These are phyloP conservation scores for Rhogogaster chlorosoma DNA, from an alignment of 2,888 invertebrate species.

Conservation along the genomic window DNA sequence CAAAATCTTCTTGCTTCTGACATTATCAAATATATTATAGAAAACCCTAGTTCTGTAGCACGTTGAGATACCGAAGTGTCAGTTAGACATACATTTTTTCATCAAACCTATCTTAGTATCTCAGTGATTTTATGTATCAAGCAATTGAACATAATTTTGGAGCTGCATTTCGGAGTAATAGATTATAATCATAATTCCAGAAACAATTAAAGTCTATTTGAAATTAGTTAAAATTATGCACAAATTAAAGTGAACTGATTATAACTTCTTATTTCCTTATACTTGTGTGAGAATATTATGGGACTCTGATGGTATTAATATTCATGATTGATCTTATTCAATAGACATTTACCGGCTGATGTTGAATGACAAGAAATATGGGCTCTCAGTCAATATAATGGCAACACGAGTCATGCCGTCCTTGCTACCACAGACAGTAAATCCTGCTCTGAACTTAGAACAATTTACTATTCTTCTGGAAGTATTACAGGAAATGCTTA, in stretches of 20 bases:
- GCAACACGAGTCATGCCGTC: constrained; percentile 96
- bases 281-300: neutral
- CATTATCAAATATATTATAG: no score
- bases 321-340: constrained; percentile 63
- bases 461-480: constrained; percentile 90
- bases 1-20: no score
- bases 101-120: neutral
- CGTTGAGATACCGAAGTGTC: neutral
- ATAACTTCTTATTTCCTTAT: neutral
- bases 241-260: neutral
- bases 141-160: neutral
- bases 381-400: constrained; percentile 93
- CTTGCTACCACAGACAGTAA: constrained; percentile 94
- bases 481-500: constrained; percentile 95
- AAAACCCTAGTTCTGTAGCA: neutral
- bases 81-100: neutral
- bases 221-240: neutral
- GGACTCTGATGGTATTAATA: neutral
- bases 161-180: neutral
- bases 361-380: constrained; percentile 94
- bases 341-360: constrained; percentile 95
- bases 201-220: neutral
- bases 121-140: neutral
- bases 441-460: constrained; percentile 90
- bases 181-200: neutral